Base-by-base conservation (phyloP, 2,113 vertebrate genomes). In the Alectura lathami region DNA sequence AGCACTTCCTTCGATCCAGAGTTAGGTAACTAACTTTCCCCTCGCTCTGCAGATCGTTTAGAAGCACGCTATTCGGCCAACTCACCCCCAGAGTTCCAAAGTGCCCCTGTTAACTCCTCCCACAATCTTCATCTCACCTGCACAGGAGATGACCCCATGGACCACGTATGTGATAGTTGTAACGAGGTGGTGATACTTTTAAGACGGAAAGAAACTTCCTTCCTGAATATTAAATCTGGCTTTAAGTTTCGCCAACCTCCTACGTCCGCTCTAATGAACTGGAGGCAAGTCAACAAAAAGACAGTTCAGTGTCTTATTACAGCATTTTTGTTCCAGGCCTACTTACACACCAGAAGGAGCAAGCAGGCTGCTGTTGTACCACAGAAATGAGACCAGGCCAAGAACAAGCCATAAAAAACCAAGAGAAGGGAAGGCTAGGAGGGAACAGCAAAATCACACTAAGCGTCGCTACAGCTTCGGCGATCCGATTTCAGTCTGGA, bases 151-250 rank as follows among this genome's bases (percentile, higher is more conserved):
- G 32, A 80, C 74, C 78, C 82, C 85, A 40, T 53, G 60, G 69
- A 86, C 63, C 59, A 60, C 30, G 11, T n/a, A 56, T 1, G 17
- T 6, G 51, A 88, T 6, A 54, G 59, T 22, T 70, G 63, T 77
- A 95, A 91, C 22, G 75, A 93, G 85, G 76, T 90, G 88, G 16
- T 47, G 47, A 0, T 93, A 64, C 64, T 88, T 93, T 88, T 36
- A 86, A 87, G 79, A 96, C 32, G 48, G 91, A 89, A 88, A 89
- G 79, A 67, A 96, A 86, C 88, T 96, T 96, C 96, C 94, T 96
- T 94, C 93, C 94, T 86, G 89, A 88, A 90, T 81, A 89, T 88
- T 91, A 95, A 93, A 83, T 8, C 82, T 53, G 75, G 76, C 85
- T 95, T 92, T 80, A 83, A 74, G 91, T 64, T 93, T 26, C 93